phyloP scores from a whole-genome alignment of 2,113 vertebrate species.

The Serilophus lunatus region DNA sequence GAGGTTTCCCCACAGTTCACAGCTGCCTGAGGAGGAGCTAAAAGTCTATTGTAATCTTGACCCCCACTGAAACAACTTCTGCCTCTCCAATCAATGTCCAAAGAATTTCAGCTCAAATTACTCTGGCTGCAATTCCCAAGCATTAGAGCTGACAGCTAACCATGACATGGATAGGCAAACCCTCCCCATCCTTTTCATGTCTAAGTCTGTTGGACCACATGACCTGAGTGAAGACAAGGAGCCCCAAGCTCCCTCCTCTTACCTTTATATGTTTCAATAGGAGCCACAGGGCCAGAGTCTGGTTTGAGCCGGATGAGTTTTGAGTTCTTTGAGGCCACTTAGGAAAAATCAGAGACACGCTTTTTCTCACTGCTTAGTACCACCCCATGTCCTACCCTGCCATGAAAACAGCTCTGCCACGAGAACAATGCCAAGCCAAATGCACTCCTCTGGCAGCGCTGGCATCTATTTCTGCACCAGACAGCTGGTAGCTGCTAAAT shows the following conservation, averaged over 20 bases:
- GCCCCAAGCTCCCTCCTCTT: conserved; percentile 59
- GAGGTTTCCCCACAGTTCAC: conserved; percentile 31
- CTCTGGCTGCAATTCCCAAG: not conserved
- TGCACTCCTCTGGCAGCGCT: not conserved
- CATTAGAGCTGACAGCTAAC: not conserved
- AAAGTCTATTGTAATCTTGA: not conserved
- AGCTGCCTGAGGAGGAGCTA: conserved; percentile 17
- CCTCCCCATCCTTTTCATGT: not conserved
- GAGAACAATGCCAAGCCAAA: not conserved
- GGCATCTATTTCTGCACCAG: not conserved
- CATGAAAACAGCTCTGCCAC: not conserved
- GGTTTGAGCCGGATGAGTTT: conserved; percentile 82
- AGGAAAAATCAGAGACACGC: conserved; percentile 59
- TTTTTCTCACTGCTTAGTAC: not conserved
- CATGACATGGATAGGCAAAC: rapidly evolving
- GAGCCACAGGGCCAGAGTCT: conserved; percentile 78
- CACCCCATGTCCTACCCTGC: rapidly evolving
- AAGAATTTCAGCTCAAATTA: not conserved
- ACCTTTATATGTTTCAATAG: conserved; percentile 85
- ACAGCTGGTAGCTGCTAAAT: not conserved
- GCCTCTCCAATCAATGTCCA: not conserved
- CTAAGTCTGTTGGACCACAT: not conserved
- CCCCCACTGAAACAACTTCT: not conserved
- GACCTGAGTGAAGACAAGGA: not conserved
- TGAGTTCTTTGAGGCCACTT: conserved; percentile 84